Conservation (phyloP, 2,888 invertebrate genomes). For the Tridacna crocea region DNA sequence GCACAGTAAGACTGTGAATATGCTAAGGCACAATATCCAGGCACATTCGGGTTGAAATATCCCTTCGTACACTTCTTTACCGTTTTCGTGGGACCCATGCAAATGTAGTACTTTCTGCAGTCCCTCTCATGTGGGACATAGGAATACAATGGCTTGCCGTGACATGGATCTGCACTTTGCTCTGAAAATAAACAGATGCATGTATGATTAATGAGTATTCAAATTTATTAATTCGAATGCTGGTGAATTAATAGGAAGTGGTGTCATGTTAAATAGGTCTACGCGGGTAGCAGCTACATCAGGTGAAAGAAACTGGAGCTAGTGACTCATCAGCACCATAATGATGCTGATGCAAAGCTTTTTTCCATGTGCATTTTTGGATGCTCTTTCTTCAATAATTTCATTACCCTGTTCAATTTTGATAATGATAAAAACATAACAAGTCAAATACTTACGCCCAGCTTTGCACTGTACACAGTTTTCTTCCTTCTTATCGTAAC, state of each 20-base stretch:
- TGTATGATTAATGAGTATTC: not conserved
- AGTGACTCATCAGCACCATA: no score
- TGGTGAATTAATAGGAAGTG: no score
- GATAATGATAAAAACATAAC: no score
- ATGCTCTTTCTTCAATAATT: no score
- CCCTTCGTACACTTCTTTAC: slow-evolving; percentile 50
- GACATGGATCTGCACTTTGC: slow-evolving; percentile 47
- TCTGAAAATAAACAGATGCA: slow-evolving; percentile 14
- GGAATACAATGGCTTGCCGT: slow-evolving; percentile 42
- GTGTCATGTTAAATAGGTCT: no score
- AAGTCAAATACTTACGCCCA: slow-evolving; percentile 29
- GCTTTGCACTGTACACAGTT: slow-evolving; percentile 52
- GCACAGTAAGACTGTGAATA: slow-evolving; percentile 53
- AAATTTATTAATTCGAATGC: no score
- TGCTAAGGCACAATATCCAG: slow-evolving; percentile 53
- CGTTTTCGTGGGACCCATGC: slow-evolving; percentile 54
- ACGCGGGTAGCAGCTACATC: no score
- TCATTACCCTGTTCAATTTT: no score
- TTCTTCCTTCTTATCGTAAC: slow-evolving; percentile 46
- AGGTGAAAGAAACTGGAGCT: no score
- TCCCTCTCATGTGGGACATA: slow-evolving; percentile 57
- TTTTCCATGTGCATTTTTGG: no score
- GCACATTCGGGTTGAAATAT: slow-evolving; percentile 49
- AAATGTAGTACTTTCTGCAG: slow-evolving; percentile 60
- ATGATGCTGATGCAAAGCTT: no score